Evolutionary conservation across 2,113 vertebrate genomes (phyloP).

Genomic region (Jaculus jaculus): DNA sequence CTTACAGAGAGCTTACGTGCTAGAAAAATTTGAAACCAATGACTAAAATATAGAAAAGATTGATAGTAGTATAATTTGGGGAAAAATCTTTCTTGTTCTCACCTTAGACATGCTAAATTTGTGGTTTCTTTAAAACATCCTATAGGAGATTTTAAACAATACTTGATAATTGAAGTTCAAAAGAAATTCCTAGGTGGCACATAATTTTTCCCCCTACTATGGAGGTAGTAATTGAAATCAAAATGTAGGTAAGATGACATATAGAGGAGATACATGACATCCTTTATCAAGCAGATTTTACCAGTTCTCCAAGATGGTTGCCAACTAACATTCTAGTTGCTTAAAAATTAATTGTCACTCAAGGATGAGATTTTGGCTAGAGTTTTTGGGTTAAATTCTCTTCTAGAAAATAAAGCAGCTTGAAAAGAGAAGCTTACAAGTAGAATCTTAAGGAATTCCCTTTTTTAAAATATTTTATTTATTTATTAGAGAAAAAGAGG

Average conservation of each 20-base stretch:
- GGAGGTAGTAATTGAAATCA: slow-evolving; percentile 22
- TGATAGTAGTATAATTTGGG: neutral
- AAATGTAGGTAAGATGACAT: neutral
- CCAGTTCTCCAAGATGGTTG: neutral
- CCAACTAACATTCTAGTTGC: neutral
- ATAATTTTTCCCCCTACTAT: neutral
- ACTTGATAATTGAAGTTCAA: neutral
- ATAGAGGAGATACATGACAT: neutral
- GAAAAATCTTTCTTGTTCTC: neutral
- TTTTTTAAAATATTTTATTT: neutral
- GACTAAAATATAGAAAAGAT: neutral
- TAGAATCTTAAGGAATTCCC: neutral
- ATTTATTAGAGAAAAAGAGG: no score
- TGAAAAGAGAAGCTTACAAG: neutral
- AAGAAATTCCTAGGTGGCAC: neutral
- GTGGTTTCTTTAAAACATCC: neutral
- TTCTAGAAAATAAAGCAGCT: neutral
- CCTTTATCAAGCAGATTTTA: slow-evolving; percentile 5
- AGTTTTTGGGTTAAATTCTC: slow-evolving; percentile 27
- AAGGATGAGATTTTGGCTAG: neutral
- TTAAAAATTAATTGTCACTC: neutral
- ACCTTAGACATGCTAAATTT: neutral
- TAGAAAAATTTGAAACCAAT: slow-evolving; percentile 5
- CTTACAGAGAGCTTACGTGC: slow-evolving; percentile 3
- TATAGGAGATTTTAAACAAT: neutral